A percentile compares a stretch with the other conserved stretches of the same genome.
These are phyloP conservation scores for Gymnorhina tibicen DNA, from an alignment of 2,113 vertebrate genomes.

Conservation along the genomic window DNA sequence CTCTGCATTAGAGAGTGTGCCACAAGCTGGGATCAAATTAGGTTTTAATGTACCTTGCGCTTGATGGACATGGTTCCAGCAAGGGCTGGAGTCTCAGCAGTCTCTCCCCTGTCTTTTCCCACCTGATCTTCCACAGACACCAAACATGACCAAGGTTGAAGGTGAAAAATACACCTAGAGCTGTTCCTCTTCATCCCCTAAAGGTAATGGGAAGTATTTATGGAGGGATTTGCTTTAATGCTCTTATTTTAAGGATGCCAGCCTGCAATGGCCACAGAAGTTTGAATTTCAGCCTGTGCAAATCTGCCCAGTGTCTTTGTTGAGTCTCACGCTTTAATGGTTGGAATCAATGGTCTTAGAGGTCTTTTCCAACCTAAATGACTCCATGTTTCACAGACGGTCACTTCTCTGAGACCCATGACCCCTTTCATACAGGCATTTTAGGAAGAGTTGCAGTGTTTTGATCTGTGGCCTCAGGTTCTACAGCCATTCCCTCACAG, in stretches of 20 bases:
- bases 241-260: not conserved
- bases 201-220: not conserved
- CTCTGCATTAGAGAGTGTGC: not conserved
- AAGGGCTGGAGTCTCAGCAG: not conserved
- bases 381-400: not conserved
- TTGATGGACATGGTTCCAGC: not conserved
- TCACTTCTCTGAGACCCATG: not conserved
- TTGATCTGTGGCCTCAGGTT: rapidly evolving
- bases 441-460: not conserved
- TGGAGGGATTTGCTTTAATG: not conserved
- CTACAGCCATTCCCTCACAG: not conserved
- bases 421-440: not conserved
- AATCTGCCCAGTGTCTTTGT: not conserved
- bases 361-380: not conserved
- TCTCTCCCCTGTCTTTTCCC: not conserved
- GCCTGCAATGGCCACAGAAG: not conserved
- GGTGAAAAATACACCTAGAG: not conserved
- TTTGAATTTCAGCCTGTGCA: not conserved
- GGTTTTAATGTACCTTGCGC: not conserved
- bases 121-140: not conserved
- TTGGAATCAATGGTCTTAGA: not conserved
- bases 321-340: not conserved
- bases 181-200: not conserved
- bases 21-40: not conserved
- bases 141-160: not conserved